These are phyloP conservation scores for Coturnix japonica DNA, from an alignment of 2,113 vertebrate genomes.

Conservation along the genomic window DNA sequence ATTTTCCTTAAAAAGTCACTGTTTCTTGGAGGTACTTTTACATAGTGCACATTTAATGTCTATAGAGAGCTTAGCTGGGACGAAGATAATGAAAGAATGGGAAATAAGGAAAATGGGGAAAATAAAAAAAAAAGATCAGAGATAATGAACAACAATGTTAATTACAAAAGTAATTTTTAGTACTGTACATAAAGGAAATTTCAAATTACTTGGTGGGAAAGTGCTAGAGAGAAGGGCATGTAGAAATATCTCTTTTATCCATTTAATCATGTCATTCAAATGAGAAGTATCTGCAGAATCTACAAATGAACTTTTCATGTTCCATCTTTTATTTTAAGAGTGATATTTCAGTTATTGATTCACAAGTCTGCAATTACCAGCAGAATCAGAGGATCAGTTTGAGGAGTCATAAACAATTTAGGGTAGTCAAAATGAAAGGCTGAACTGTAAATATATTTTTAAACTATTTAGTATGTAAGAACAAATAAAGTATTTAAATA, in stretches of 20 bases:
- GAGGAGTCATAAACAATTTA: not conserved
- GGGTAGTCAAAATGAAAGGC: not conserved
- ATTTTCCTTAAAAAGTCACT: not conserved
- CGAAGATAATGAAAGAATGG: not conserved
- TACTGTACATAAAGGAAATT: not conserved
- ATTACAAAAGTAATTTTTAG: not conserved
- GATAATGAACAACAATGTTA: not conserved
- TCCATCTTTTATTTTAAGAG: not conserved
- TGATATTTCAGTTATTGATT: not conserved
- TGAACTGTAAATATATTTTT: not conserved
- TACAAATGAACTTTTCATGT: not conserved
- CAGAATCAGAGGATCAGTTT: not conserved
- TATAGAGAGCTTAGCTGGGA: not conserved
- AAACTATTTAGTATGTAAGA: not conserved
- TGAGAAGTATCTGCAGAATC: not conserved
- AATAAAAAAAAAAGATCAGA: not conserved
- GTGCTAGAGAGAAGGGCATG: not conserved
- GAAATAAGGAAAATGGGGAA: not conserved
- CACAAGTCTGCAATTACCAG: not conserved
- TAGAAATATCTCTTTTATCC: not conserved
- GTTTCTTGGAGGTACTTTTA: not conserved
- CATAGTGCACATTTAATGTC: not conserved
- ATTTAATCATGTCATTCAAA: not conserved
- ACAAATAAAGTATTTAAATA: not conserved
- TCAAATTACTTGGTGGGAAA: not conserved